Conservation (phyloP, 2,888 invertebrate genomes). For the Melanchra persicariae region DNA sequence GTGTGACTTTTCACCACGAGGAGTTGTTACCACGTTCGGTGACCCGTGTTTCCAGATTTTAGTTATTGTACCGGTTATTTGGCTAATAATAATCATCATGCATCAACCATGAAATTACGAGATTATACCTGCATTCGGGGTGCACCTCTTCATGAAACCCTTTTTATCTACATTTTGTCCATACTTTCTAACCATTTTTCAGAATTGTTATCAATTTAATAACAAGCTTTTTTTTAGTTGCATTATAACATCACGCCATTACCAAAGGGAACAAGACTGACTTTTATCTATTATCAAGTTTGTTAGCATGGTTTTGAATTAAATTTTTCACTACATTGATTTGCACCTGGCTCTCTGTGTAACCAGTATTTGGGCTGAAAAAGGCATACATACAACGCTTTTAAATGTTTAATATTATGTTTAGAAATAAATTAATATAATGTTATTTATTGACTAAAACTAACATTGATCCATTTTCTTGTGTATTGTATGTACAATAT, state of each 20-base stretch:
- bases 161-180: conserved; percentile 4
- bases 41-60: conserved; percentile 73
- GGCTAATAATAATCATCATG: conserved; percentile 15
- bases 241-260: conserved; percentile 24
- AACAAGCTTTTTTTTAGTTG: neutral
- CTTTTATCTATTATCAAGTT: neutral
- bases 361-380: neutral
- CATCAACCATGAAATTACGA: conserved; percentile 20
- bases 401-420: no score
- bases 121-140: neutral
- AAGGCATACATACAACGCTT: neutral
- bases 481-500: neutral
- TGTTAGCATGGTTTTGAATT: neutral
- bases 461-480: conserved; percentile 1
- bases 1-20: conserved; percentile 66
- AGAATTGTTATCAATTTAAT: neutral
- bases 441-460: neutral
- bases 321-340: conserved; percentile 12
- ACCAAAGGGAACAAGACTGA: conserved; percentile 15
- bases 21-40: conserved; percentile 72
- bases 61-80: conserved; percentile 61
- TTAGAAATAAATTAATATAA: neutral
- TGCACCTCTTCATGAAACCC: neutral
- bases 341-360: neutral
- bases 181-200: neutral